Evolutionary conservation across 2,888 invertebrate species (phyloP).

Genomic region (Volucella bombylans): DNA sequence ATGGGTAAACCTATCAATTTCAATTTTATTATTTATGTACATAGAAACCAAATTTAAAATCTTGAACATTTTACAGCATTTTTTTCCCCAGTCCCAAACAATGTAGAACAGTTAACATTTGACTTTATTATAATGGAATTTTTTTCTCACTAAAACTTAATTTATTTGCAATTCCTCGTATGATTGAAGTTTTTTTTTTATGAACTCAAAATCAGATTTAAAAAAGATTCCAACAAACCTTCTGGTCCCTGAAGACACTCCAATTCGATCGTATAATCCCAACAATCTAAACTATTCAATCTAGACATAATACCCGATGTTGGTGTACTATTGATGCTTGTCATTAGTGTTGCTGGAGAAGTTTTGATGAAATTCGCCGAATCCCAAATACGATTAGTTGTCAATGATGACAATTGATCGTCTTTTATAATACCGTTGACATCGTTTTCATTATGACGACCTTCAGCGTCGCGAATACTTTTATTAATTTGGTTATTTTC

Average conservation of each 20-base stretch:
- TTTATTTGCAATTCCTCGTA: too few relatives aligned
- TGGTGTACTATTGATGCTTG: constrained; percentile 37
- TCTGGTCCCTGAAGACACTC: constrained; percentile 90
- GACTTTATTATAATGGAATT: too few relatives aligned
- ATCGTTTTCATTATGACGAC: constrained; percentile 64
- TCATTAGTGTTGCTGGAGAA: constrained; percentile 57
- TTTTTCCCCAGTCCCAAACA: too few relatives aligned
- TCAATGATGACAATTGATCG: constrained; percentile 50
- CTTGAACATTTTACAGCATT: too few relatives aligned
- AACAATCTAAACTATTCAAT: constrained; percentile 89
- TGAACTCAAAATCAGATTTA: background rate
- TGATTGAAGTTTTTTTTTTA: too few relatives aligned
- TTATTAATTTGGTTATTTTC: constrained; percentile 69
- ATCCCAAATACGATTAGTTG: constrained; percentile 44
- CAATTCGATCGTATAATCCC: constrained; percentile 93
- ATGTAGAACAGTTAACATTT: too few relatives aligned
- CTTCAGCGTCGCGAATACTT: constrained; percentile 66
- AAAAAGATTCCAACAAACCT: constrained; percentile 83
- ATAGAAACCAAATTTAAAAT: too few relatives aligned
- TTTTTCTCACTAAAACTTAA: too few relatives aligned
- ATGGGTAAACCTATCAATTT: too few relatives aligned
- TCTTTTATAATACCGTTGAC: constrained; percentile 54
- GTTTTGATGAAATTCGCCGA: constrained; percentile 63
- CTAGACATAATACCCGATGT: constrained; percentile 74
- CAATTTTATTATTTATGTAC: too few relatives aligned